Base-by-base conservation (phyloP, 1,140 invertebrate genomes). In the Philotrypesis tridentata region DNA sequence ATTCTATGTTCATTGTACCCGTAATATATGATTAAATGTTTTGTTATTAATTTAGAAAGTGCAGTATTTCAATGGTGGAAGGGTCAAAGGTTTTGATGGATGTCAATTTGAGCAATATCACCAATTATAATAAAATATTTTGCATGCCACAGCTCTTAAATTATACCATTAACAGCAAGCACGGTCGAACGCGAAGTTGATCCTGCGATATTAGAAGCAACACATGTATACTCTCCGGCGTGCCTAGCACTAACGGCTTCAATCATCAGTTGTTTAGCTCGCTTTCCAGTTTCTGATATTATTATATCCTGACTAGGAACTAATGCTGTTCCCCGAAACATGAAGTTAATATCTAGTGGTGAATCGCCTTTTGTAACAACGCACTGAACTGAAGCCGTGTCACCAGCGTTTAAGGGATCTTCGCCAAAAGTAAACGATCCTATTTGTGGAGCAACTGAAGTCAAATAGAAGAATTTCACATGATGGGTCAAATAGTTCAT, bases 121-220 rank as follows among this genome's bases (percentile, higher is more conserved):
- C 14, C 31, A 55, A 60, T 27, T 25, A n/a, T 48, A 60, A 31
- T 5, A 61, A 6, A 75, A 7, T 7, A 6, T 55, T n/a, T 55
- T 55, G 21, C 48, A 55, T 55, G 48, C 48, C 17, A 55, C 7
- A 55, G 48, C 17, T 80, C 17, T 81, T 23, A n/a, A 55, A 79
- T 21, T 79, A 12, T 70, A 94, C 93, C 93, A 88, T 94, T 94
- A 27, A 94, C 93, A 87, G 92, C 92, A 77, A 94, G 90, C 6
- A 90, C 85, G 21, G 93, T 92, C 83, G 90, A 92, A 85, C 93
- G 92, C 83, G 92, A 92, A 85, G 92, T 87, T 68, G 88, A 84
- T 82, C 96, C 96, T 74, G 95, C 95, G 48, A 91, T 87, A 90
- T 97, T 97, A 85, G 92, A 92, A 33, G 94, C 95, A 55, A 91